Evolutionary conservation across 2,888 invertebrate species (phyloP), one percentile per base, ranked within the genome.

Genomic region (Epinotia bilunana): DNA sequence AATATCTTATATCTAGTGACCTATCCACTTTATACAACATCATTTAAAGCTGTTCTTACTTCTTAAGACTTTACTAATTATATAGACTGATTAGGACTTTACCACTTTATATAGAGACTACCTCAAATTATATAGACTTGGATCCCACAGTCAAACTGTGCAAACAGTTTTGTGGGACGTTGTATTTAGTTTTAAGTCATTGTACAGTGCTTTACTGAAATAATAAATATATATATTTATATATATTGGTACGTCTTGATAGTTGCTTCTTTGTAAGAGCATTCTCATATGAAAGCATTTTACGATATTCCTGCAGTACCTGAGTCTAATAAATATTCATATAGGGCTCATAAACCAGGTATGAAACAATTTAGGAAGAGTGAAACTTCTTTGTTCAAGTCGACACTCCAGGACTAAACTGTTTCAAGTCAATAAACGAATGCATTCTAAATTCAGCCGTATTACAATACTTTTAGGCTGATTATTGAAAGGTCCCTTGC

Each of bases 361-460:
- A 62, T 43, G 43, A n/a, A 62, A 62, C 62, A 62, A 62, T 39
- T 62, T 62, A 12, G 39, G 18, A 62, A 62, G 9, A 61, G 33
- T 61, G n/a, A 43, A 62, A 62, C 62, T 39, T 62, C 43, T 62
- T 16, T 62, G 43, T 33, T 62, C 18, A 18, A 39, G 18, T 12
- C 9, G 33, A 18, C 18, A 18, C 4, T 11, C 11, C 9, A 43
- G 39, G 1, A n/a, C 39, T 9, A 43, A 33, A 62, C n/a, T 12
- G 4, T 12, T 18, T 18, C n/a, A 43, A 62, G 18, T 9, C 18
- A 43, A n/a, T n/a, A 11, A 62, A n/a, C 62, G 12, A 9, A 33
- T 11, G 39, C 62, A 12, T 39, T 33, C 11, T 2, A 61, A 33
- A 39, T 18, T 61, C n/a, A n/a, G 18, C 4, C 61, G 3, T 62